These are phyloP conservation scores for Stylophora pistillata DNA, from an alignment of 64 coral and sea anemone species.

Conservation along the genomic window DNA sequence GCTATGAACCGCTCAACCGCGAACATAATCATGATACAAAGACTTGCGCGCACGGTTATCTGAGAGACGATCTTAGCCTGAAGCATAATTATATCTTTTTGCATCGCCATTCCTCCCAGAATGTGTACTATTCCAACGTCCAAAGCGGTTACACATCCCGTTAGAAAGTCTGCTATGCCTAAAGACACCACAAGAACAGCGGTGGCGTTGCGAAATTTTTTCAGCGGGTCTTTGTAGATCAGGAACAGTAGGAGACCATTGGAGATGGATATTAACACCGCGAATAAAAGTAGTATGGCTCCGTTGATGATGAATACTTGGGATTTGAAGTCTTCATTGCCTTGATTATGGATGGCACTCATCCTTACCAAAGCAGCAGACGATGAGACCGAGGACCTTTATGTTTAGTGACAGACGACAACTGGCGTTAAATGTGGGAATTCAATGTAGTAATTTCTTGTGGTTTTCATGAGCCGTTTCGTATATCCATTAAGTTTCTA, in stretches of 20 bases:
- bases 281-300: constrained; percentile 42
- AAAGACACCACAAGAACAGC: constrained; percentile 32
- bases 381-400: background rate
- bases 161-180: constrained; percentile 44
- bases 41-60: constrained; percentile 42
- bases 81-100: constrained; percentile 10
- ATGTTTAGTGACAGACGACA: background rate
- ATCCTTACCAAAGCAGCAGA: background rate
- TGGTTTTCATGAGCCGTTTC: background rate
- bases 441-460: background rate
- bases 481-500: background rate
- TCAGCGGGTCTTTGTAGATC: constrained; percentile 41
- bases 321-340: constrained; percentile 10
- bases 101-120: constrained; percentile 3
- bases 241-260: constrained; percentile 39
- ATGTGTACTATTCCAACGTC: constrained; percentile 52
- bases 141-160: constrained; percentile 37
- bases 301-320: constrained; percentile 27
- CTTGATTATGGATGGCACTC: background rate
- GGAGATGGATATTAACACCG: constrained; percentile 21
- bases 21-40: constrained; percentile 41
- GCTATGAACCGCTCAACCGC: constrained; percentile 53
- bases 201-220: constrained; percentile 46
- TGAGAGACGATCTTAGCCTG: constrained; percentile 54
- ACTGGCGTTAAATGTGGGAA: background rate